Percentiles rank a stretch among this genome's conserved stretches.
Conservation (phyloP, 2,888 invertebrate genomes). For the Hirudinaria manillensis region DNA sequence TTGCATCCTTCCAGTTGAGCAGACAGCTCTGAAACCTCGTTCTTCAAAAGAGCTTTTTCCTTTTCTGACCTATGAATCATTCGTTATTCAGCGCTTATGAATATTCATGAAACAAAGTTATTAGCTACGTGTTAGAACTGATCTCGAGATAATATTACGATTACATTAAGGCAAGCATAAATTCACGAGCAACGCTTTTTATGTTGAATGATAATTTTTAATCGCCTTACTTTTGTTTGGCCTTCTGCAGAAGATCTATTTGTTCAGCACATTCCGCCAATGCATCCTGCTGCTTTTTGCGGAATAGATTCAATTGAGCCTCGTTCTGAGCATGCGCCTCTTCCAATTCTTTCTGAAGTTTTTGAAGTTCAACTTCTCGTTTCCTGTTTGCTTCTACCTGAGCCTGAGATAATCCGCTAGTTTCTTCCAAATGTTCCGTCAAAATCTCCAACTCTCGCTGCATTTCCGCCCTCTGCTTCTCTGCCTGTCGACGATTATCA, state of each 20-base stretch:
- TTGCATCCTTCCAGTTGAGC: conserved; percentile 28
- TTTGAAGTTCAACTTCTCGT: conserved; percentile 32
- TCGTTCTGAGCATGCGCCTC: conserved; percentile 98
- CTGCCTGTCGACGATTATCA: conserved; percentile 26
- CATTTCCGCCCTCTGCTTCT: conserved; percentile 33
- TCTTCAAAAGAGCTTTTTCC: conserved; percentile 31
- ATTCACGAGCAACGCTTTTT: background rate
- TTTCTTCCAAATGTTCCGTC: conserved; percentile 33
- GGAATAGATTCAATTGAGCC: conserved; percentile 85
- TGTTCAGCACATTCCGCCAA: conserved; percentile 99
- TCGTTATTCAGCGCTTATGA: too few species aligned
- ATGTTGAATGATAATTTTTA: background rate
- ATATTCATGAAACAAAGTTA: too few species aligned
- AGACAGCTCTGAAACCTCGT: conserved; percentile 26
- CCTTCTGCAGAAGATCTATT: conserved; percentile 98
- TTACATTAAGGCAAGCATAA: too few species aligned
- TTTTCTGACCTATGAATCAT: conserved; percentile 29
- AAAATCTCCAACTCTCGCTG: conserved; percentile 35
- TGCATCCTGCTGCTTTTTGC: conserved; percentile 99
- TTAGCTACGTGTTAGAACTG: too few species aligned
- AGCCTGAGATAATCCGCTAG: conserved; percentile 32
- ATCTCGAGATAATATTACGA: too few species aligned
- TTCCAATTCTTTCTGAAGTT: conserved; percentile 58
- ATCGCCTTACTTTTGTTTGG: conserved; percentile 80
- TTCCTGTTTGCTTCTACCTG: conserved; percentile 32